Evolutionary conservation across 2,797 vertebrate species (phyloP), one percentile per base, ranked within the genome.

Genomic region (Etheostoma perlongum): DNA sequence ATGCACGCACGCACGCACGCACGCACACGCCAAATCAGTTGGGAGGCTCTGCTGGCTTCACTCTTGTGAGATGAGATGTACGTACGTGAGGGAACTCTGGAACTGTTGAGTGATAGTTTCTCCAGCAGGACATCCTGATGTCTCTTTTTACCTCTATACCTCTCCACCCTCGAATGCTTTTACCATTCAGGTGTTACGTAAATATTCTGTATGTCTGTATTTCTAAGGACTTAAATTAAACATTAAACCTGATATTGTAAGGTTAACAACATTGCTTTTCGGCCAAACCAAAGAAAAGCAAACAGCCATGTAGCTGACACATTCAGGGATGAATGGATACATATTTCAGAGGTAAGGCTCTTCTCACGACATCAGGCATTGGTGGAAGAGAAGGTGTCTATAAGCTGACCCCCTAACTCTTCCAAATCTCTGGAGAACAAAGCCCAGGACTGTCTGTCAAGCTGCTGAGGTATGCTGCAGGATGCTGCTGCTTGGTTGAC

Each of bases 361-460:
- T 87, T 86, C 78, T 89, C 81, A 76, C 48, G 19, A 62, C 85
- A 59, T 69, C 75, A 42, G 78, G 25, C 71, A 27, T 11, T 58
- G 57, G 64, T 80, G 83, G 88, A 86, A 87, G 78, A 83, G 78
- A 85, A 90, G 83, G 88, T 86, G 89, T 88, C 85, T 66, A 73
- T 88, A 85, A 90, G 76, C 78, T 77, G 82, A 89, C 81, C 86
- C 75, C 61, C 60, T 79, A 81, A 90, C 86, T 87, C 85, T 84
- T 78, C 63, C 84, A 88, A 91, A 93, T 91, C 88, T 85, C 88
- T 9, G 48, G 78, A 62, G 88, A 85, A 91, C 92, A 94, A 94
- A 88, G 85, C 70, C 55, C 48, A 0, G 82, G 81, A 81, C 88
- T 85, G 91, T 92, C 91, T 40, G 79, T 94, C 93, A 93, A 89